phyloP scores from a whole-genome alignment of 2,113 vertebrate genomes.

The Pampusana beccarii region DNA sequence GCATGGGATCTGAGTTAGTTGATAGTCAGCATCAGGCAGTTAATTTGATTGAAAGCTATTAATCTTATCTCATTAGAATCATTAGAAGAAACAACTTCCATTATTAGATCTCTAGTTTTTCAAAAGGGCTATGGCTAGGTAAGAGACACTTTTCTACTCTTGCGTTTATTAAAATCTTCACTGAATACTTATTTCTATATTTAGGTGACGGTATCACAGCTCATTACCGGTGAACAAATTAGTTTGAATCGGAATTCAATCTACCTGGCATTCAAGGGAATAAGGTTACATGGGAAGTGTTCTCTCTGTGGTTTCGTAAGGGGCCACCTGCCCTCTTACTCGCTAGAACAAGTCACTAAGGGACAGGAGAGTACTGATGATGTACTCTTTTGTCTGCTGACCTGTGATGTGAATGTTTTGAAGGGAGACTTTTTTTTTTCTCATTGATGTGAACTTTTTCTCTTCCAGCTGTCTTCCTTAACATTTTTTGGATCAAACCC shows the following conservation, averaged over 20 bases:
- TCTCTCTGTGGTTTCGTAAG: background rate
- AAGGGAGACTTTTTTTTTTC: background rate
- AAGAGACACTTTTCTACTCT: background rate
- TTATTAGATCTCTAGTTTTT: conserved; percentile 8
- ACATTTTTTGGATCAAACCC: background rate
- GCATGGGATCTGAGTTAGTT: background rate
- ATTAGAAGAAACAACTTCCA: conserved; percentile 5
- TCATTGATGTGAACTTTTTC: background rate
- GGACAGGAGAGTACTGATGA: background rate
- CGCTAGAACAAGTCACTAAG: background rate
- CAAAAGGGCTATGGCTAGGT: background rate
- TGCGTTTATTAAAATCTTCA: conserved; percentile 16
- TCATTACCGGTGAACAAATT: conserved; percentile 52
- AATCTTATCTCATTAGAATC: conserved; percentile 34
- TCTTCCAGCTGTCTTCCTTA: background rate
- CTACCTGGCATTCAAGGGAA: background rate
- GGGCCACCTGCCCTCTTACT: background rate
- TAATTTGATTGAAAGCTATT: conserved; percentile 45
- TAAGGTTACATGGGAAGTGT: background rate
- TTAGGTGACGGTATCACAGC: background rate
- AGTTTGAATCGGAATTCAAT: conserved; percentile 42
- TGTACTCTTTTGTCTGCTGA: background rate
- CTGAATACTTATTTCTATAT: conserved; percentile 29
- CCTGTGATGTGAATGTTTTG: background rate
- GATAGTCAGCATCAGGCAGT: conserved; percentile 9